Percentiles rank a stretch among this genome's conserved stretches.
phyloP scores from a whole-genome alignment of 1,140 invertebrate species.

The Cryptotermes secundus region DNA sequence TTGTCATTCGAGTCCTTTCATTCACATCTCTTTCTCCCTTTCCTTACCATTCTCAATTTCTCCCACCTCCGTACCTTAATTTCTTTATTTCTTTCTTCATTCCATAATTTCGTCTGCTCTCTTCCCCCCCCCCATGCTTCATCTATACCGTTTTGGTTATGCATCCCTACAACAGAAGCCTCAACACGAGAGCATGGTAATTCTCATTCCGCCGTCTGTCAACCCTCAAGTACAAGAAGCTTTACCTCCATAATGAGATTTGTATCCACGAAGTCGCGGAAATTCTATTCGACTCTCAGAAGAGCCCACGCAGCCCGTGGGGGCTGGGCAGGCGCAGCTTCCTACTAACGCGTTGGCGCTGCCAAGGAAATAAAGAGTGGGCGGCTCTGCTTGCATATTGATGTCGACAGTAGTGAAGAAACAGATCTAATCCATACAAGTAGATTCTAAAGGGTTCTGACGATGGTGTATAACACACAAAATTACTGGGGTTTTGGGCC shows the following conservation, averaged over 20 bases:
- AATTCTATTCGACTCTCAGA: not conserved
- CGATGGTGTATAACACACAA: too few species aligned
- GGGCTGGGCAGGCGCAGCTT: not conserved
- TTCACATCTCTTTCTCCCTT: not conserved
- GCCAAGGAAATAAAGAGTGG: too few species aligned
- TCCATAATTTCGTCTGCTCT: not conserved
- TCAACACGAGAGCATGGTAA: not conserved
- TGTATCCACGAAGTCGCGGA: not conserved
- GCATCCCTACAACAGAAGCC: not conserved
- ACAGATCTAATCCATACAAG: too few species aligned
- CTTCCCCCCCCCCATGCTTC: not conserved
- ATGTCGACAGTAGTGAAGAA: too few species aligned
- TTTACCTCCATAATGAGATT: not conserved
- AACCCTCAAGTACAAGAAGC: not conserved
- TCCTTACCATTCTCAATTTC: not conserved
- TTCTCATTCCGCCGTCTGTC: too few species aligned
- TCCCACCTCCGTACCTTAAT: not conserved
- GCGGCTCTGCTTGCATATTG: too few species aligned
- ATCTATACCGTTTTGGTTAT: not conserved
- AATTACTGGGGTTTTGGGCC: too few species aligned
- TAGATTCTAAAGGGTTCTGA: too few species aligned
- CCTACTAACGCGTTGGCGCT: too few species aligned
- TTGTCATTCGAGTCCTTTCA: not conserved
- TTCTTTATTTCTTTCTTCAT: not conserved
- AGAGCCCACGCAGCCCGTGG: not conserved